Conservation (phyloP, 2,113 vertebrate genomes). For the Gymnogyps californianus region DNA sequence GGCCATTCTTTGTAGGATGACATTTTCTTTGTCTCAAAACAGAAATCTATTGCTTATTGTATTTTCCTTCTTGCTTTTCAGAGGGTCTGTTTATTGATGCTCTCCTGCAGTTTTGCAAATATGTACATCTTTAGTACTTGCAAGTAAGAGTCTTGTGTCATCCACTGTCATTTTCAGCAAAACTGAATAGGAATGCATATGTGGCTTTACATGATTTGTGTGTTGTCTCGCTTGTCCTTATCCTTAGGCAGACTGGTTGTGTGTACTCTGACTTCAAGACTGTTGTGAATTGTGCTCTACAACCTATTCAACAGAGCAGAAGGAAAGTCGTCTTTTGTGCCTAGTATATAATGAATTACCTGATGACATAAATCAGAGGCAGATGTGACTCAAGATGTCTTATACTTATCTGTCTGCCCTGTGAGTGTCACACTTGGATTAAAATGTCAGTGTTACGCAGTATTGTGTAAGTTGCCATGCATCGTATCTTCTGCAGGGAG, state of each 20-base stretch:
- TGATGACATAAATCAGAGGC: neutral
- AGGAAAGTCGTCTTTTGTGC: neutral
- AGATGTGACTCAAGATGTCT: neutral
- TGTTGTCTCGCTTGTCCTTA: neutral
- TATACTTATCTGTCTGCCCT: neutral
- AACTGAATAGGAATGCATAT: rapidly evolving
- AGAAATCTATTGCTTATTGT: neutral
- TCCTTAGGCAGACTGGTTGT: neutral
- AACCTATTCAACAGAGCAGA: neutral
- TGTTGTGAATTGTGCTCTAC: neutral
- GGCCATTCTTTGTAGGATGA: neutral
- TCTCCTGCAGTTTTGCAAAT: neutral
- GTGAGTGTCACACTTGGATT: rapidly evolving
- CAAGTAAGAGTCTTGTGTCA: neutral
- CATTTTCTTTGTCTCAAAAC: neutral
- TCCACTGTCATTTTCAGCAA: neutral
- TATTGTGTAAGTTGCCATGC: neutral
- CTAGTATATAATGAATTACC: neutral
- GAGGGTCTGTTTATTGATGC: neutral
- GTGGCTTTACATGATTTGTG: neutral
- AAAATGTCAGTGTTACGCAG: neutral
- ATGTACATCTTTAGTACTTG: neutral
- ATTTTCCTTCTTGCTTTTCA: neutral
- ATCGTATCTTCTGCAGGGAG: neutral
- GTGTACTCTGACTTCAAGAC: neutral